Conservation (phyloP, 2,797 vertebrate genomes). For the Paedocypris micromegethes region DNA sequence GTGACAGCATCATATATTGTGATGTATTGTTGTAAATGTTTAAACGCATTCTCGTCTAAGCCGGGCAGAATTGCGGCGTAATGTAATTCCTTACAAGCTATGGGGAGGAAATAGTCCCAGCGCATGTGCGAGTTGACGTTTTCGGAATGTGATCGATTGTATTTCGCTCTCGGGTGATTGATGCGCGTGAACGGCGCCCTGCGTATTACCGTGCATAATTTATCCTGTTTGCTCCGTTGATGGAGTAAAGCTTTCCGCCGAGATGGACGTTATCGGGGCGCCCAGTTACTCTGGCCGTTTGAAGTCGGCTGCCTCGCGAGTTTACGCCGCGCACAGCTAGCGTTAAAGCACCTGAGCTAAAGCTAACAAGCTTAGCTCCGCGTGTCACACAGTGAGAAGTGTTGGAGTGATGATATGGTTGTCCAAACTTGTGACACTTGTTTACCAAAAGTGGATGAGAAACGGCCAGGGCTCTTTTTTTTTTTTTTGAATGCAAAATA, state of each 20-base stretch:
- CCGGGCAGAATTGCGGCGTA: constrained; percentile 53
- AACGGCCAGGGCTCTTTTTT: background rate
- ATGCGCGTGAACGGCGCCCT: constrained; percentile 43
- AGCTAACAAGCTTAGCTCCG: constrained; percentile 51
- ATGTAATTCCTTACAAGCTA: constrained; percentile 53
- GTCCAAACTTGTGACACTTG: constrained; percentile 66
- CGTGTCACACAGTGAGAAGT: constrained; percentile 46
- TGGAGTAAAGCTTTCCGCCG: constrained; percentile 53
- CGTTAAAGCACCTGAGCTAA: constrained; percentile 59
- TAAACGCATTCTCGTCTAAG: constrained; percentile 59
- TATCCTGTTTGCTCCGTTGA: constrained; percentile 63
- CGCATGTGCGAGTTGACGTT: background rate
- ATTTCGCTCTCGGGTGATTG: constrained; percentile 48
- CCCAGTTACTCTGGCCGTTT: constrained; percentile 52
- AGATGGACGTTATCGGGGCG: constrained; percentile 60
- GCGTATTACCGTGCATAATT: constrained; percentile 54
- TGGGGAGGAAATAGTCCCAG: constrained; percentile 34
- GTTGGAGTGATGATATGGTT: constrained; percentile 53
- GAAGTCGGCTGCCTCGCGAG: constrained; percentile 56
- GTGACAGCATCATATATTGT: constrained; percentile 64
- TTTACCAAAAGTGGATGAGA: constrained; percentile 55
- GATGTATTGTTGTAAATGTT: constrained; percentile 70
- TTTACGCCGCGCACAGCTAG: constrained; percentile 53
- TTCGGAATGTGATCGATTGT: constrained; percentile 52
- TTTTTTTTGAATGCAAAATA: constrained; percentile 59